A percentile compares a stretch with the other conserved stretches of the same genome.
Evolutionary conservation across 1,140 invertebrate genomes (phyloP).

Genomic region (Cataglyphis hispanica): DNA sequence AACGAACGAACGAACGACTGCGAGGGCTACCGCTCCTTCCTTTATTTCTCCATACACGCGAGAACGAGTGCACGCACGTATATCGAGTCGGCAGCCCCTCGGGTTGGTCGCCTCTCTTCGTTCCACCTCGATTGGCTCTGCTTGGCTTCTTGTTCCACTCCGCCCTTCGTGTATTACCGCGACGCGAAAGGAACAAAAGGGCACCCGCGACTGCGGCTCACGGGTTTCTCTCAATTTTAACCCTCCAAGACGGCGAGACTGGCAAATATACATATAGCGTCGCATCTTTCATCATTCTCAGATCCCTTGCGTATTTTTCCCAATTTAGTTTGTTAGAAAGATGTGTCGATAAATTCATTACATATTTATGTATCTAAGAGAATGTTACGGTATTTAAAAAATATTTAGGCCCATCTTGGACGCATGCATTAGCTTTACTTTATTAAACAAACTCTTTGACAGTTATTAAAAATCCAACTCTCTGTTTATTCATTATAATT

Average conservation of each 20-base stretch:
- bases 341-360: no score
- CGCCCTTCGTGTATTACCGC: constrained; percentile 61
- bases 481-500: neutral
- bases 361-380: no score
- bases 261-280: no score
- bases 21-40: constrained; percentile 81
- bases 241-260: neutral
- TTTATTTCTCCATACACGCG: constrained; percentile 78
- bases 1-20: constrained; percentile 73
- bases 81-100: constrained; percentile 69
- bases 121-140: constrained; percentile 76
- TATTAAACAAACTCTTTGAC: neutral
- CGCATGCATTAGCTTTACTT: neutral
- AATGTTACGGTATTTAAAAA: no score
- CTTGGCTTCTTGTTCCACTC: constrained; percentile 59
- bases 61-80: constrained; percentile 82
- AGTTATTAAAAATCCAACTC: neutral
- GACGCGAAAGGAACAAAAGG: constrained; percentile 1
- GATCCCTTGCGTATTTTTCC: no score
- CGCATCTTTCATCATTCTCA: no score
- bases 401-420: neutral
- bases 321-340: no score
- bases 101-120: constrained; percentile 78
- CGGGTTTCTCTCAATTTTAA: neutral
- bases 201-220: neutral